phyloP scores from a whole-genome alignment of 1,140 invertebrate species.

The Ips typographus region DNA sequence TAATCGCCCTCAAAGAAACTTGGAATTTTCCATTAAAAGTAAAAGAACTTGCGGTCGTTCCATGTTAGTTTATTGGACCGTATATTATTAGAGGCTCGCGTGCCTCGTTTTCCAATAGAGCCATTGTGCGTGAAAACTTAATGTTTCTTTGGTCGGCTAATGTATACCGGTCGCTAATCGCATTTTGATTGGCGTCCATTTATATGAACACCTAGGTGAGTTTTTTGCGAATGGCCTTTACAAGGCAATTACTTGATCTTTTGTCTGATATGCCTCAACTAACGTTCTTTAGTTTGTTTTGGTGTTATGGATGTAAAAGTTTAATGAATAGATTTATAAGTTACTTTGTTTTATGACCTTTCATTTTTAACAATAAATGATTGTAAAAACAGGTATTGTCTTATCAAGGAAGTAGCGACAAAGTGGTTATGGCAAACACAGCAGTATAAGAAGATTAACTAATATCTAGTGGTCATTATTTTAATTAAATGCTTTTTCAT shows the following conservation, averaged over 20 bases:
- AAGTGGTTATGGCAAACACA: no score
- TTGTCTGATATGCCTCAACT: not conserved
- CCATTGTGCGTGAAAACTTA: constrained; percentile 25
- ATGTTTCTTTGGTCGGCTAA: constrained; percentile 20
- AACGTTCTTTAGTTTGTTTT: no score
- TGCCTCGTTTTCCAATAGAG: constrained; percentile 16
- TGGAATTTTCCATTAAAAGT: constrained; percentile 3
- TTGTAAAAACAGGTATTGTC: no score
- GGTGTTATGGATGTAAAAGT: no score
- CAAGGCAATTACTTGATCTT: not conserved
- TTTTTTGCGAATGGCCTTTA: constrained; percentile 1
- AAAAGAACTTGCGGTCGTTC: constrained; percentile 1
- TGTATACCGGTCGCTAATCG: constrained; percentile 9
- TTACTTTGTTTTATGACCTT: no score
- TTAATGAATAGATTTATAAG: no score
- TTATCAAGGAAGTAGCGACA: no score
- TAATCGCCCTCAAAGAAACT: not conserved
- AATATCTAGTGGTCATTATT: no score
- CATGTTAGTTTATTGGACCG: constrained; percentile 7
- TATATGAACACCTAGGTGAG: not conserved
- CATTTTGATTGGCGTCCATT: constrained; percentile 23
- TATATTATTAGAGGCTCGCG: constrained; percentile 17
- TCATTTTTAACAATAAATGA: no score
- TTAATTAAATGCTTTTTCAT: no score
- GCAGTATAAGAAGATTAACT: no score